phyloP scores from a whole-genome alignment of 1,140 invertebrate genomes.

The Ips nitidus region DNA sequence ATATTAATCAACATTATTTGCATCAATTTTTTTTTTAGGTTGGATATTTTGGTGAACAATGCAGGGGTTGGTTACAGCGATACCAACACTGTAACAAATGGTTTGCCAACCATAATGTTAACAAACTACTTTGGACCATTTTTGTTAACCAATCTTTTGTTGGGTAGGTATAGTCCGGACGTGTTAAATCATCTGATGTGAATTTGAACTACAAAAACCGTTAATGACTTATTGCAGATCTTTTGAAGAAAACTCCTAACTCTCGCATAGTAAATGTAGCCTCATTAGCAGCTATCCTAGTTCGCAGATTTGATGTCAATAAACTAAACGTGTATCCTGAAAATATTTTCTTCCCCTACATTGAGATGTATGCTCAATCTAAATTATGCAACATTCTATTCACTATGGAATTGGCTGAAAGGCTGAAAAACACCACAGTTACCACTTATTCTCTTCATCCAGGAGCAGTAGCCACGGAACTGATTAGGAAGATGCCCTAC shows the following conservation, averaged over 20 bases:
- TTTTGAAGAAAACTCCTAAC: slow-evolving; percentile 45
- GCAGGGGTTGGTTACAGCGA: slow-evolving; percentile 49
- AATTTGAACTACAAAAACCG: no score
- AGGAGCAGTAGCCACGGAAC: slow-evolving; percentile 53
- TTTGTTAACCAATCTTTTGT: slow-evolving; percentile 62
- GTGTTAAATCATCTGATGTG: no score
- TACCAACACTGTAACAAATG: slow-evolving; percentile 55
- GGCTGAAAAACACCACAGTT: slow-evolving; percentile 71
- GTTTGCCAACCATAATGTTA: slow-evolving; percentile 61
- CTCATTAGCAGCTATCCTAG: slow-evolving; percentile 16
- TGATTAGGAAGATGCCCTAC: slow-evolving; percentile 12
- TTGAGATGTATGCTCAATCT: slow-evolving; percentile 60
- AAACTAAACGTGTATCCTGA: slow-evolving; percentile 23
- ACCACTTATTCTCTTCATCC: slow-evolving; percentile 83
- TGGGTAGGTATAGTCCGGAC: slow-evolving; percentile 57
- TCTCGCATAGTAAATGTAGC: slow-evolving; percentile 36
- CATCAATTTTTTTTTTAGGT: slow-evolving; percentile 42
- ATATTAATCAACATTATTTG: neutral
- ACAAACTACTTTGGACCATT: slow-evolving; percentile 67
- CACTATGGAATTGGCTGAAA: slow-evolving; percentile 73
- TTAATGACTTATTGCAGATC: slow-evolving; percentile 29
- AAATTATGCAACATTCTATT: slow-evolving; percentile 83
- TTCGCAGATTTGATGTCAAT: slow-evolving; percentile 5
- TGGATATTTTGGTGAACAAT: slow-evolving; percentile 69
- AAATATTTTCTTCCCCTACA: neutral